These are phyloP conservation scores for Lamproptera curius DNA, from an alignment of 2,888 invertebrate species.

Conservation along the genomic window DNA sequence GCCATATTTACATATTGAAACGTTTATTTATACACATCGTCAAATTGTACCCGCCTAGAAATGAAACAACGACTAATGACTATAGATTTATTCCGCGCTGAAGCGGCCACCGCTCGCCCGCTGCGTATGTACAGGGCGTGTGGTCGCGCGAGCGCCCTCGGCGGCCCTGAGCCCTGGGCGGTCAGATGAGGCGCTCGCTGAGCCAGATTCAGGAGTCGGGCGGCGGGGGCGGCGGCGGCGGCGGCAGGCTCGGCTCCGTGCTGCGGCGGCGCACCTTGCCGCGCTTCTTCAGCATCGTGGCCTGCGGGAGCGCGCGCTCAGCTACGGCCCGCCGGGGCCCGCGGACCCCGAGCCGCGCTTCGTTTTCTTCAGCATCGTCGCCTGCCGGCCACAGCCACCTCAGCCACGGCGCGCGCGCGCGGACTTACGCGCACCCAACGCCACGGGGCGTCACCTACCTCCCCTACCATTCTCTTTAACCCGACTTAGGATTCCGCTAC, in stretches of 20 bases:
- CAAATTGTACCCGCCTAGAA: slow-evolving; percentile 47
- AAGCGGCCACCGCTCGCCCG: no score
- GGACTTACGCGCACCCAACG: slow-evolving; percentile 26
- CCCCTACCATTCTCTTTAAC: no score
- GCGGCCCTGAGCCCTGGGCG: slow-evolving; percentile 69
- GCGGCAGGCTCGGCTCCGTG: slow-evolving; percentile 84
- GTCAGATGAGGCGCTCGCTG: slow-evolving; percentile 84
- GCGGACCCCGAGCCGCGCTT: slow-evolving; percentile 93
- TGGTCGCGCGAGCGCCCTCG: slow-evolving; percentile 53
- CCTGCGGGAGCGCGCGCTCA: slow-evolving; percentile 83
- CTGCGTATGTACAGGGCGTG: background rate
- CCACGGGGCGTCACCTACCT: background rate
- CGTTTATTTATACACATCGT: slow-evolving; percentile 48
- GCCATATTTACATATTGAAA: slow-evolving; percentile 38
- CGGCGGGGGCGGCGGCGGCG: slow-evolving; percentile 58
- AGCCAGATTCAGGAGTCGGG: slow-evolving; percentile 84
- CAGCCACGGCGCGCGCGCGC: slow-evolving; percentile 29
- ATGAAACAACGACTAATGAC: slow-evolving; percentile 64
- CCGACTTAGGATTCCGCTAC: no score
- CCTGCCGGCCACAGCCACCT: slow-evolving; percentile 81
- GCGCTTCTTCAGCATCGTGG: slow-evolving; percentile 99
- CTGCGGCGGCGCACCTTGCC: slow-evolving; percentile 97
- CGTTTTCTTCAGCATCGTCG: slow-evolving; percentile 99
- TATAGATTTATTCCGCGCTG: slow-evolving; percentile 52
- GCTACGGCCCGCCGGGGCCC: slow-evolving; percentile 77